phyloP scores from a whole-genome alignment of 2,797 vertebrate genomes.

The Otolemur crassicaudatus region DNA sequence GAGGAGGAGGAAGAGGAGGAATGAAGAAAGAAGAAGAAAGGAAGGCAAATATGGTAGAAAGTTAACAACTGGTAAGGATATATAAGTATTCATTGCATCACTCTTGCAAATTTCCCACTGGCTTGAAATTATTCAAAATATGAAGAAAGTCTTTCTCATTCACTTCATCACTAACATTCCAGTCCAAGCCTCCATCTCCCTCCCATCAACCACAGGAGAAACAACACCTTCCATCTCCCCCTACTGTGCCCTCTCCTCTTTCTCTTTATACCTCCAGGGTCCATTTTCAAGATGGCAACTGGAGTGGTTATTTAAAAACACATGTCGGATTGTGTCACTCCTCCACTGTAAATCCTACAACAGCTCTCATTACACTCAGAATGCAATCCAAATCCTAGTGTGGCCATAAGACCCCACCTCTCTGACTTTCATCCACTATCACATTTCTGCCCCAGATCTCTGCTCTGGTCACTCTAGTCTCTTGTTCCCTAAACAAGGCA shows the following conservation, averaged over 20 bases:
- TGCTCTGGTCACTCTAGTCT: too few relatives aligned
- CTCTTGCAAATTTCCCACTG: neutral
- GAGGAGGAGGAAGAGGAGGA: neutral
- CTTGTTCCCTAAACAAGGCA: neutral
- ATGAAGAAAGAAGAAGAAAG: neutral
- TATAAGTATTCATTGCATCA: neutral
- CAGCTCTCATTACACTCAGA: neutral
- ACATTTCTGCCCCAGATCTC: neutral
- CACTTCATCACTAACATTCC: neutral
- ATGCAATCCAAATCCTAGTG: neutral
- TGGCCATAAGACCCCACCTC: accelerated
- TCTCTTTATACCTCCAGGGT: neutral
- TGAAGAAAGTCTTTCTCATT: neutral
- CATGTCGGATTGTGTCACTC: neutral
- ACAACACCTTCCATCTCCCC: too few relatives aligned
- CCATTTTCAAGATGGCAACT: neutral
- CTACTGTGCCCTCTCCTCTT: neutral
- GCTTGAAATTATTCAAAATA: neutral
- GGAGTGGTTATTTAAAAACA: neutral
- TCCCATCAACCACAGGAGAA: neutral
- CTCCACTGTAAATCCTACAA: neutral
- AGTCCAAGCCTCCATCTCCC: neutral
- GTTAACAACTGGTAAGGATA: neutral
- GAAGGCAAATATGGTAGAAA: neutral
- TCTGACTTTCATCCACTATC: neutral